Conservation (phyloP, 2,888 invertebrate species). For the Volucella bombylans region DNA sequence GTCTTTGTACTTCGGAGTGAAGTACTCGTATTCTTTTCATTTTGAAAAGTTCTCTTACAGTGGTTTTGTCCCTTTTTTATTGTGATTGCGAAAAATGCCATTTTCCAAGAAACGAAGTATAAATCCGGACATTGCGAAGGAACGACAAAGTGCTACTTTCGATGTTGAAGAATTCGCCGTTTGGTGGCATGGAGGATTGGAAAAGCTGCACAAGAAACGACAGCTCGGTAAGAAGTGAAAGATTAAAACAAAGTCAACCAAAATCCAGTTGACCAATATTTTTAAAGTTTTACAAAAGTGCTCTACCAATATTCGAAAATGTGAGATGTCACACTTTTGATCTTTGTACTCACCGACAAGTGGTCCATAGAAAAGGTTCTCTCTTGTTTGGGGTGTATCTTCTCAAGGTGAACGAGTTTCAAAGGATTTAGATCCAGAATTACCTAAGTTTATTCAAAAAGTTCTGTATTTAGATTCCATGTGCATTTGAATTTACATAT, state of each 20-base stretch:
- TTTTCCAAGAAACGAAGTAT: constrained; percentile 45
- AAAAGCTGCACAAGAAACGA: constrained; percentile 87
- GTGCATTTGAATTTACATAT: too few species aligned
- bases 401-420: too few species aligned
- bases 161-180: constrained; percentile 88
- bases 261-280: not conserved
- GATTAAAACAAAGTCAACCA: not conserved
- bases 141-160: constrained; percentile 84
- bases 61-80: not conserved
- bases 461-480: too few species aligned
- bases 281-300: not conserved
- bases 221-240: constrained; percentile 75
- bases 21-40: too few species aligned
- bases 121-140: constrained; percentile 78
- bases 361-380: too few species aligned
- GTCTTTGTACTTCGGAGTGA: too few species aligned
- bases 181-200: constrained; percentile 89
- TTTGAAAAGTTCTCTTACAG: not conserved
- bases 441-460: too few species aligned
- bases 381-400: too few species aligned
- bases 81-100: not conserved
- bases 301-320: too few species aligned
- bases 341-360: too few species aligned
- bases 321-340: too few species aligned
- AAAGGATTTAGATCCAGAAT: too few species aligned